Evolutionary conservation across 2,797 vertebrate species (phyloP).

Genomic region (Takifugu rubripes): DNA sequence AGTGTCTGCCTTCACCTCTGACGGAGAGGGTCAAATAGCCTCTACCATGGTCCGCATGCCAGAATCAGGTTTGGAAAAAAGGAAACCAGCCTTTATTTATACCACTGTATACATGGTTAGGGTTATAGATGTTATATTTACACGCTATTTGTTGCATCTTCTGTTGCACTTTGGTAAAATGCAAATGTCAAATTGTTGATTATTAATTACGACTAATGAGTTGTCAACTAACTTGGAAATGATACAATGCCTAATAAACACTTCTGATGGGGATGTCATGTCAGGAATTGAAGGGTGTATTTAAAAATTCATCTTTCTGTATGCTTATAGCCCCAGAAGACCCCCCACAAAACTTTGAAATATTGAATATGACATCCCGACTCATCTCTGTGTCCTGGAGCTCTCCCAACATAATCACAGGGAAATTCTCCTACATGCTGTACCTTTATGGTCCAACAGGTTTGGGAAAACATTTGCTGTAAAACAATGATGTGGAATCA

Average conservation of each 20-base stretch:
- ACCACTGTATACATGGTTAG: background rate
- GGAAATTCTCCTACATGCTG: conserved; percentile 87
- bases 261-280: too few relatives aligned
- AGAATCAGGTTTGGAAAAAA: conserved; percentile 82
- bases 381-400: conserved; percentile 85
- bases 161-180: background rate
- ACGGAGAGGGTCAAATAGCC: conserved; percentile 89
- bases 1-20: conserved; percentile 92
- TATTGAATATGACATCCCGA: conserved; percentile 82
- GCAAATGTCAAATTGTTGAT: background rate
- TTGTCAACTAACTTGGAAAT: too few relatives aligned
- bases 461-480: conserved; percentile 47
- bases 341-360: conserved; percentile 82
- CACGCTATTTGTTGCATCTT: background rate
- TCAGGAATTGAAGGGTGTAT: too few relatives aligned
- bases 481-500: background rate
- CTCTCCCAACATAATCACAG: conserved; percentile 83
- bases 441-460: conserved; percentile 85
- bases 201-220: too few relatives aligned
- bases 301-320: too few relatives aligned
- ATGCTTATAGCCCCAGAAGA: conserved; percentile 86
- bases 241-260: too few relatives aligned
- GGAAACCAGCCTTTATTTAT: background rate
- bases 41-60: conserved; percentile 93
- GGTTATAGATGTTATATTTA: background rate